Base-by-base conservation (phyloP, 2,888 invertebrate genomes). In the Saturnia japonica region DNA sequence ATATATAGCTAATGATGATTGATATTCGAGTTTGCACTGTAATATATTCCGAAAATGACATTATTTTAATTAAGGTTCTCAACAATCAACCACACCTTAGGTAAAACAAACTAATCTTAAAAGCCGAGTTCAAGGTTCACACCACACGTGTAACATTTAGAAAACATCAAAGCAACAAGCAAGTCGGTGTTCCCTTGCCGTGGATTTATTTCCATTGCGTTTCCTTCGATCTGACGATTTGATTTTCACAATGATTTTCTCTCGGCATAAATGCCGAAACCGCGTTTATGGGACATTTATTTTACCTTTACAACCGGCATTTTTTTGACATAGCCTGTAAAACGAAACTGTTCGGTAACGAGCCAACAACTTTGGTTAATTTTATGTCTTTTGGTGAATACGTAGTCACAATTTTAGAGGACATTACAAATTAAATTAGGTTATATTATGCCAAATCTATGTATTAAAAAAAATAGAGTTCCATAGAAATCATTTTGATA, bases 301-400 rank as follows among this genome's bases (percentile, higher is more conserved):
- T 28, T 57, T 42, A 71, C 71, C 64, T 71, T 71, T 68, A 71
- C 71, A 34, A 62, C 14, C 68, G 62, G 42, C 47, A 64, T 64
- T 47, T 68, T 68, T 71, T 43, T 47, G 66, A 70, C 66, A 34
- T 64, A 14, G n/a, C 34, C 57, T 68, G 47, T 68, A 47, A 68
- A 68, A 66, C 51, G 47, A 45, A 66, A 42, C 34, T 70, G 42
- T 66, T 40, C 28, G 57, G 57, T 14, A 70, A 43, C 51, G 28
- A 54, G n/a, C 19, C 7, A 25, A 64, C 42, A 14, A 64, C 6
- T 51, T 43, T 66, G 34, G 51, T 69, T 57, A 42, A 42, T 34
- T 68, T 68, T 47, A 25, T 9, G 19, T 0, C 9, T 62, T 34
- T 66, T 64, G 57, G 45, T 69, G 28, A 57, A n/a, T 51, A 22